Percentiles rank a stretch among this genome's conserved stretches.
Evolutionary conservation across 2,113 vertebrate genomes (phyloP).

Genomic region (Nyctibius bracteatus): DNA sequence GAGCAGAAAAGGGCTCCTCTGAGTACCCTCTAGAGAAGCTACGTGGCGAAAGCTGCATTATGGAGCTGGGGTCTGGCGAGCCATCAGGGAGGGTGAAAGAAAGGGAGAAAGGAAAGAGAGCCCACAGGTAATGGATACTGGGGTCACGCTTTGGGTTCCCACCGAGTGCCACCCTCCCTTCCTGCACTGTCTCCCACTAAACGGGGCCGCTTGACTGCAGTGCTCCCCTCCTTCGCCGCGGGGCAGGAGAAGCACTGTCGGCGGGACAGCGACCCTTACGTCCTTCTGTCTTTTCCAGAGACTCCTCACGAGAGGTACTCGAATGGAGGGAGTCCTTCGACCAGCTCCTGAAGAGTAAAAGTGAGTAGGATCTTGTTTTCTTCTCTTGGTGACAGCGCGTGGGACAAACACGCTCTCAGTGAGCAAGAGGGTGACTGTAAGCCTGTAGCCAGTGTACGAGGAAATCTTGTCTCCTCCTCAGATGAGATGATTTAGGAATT

Average conservation of each 20-base stretch:
- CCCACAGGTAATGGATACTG: neutral
- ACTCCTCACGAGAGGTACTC: slow-evolving; percentile 82
- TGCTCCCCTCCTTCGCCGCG: rapidly evolving
- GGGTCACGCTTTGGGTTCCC: neutral
- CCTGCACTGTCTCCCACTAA: neutral
- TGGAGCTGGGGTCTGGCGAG: slow-evolving; percentile 34
- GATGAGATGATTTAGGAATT: neutral
- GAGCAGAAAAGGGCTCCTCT: neutral
- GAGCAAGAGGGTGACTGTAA: neutral
- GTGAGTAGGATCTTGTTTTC: slow-evolving; percentile 75
- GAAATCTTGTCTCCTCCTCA: neutral
- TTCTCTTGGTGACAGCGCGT: neutral
- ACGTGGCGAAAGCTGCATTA: neutral
- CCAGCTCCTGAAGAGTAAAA: slow-evolving; percentile 87
- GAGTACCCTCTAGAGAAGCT: neutral
- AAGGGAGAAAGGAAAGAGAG: slow-evolving; percentile 18
- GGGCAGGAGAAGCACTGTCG: neutral
- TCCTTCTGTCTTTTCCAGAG: slow-evolving; percentile 67
- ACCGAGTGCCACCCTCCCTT: neutral
- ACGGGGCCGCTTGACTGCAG: neutral
- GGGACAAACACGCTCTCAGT: neutral
- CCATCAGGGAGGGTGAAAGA: neutral
- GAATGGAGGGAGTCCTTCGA: slow-evolving; percentile 90
- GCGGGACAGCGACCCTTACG: neutral
- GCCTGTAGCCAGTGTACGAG: neutral